Percentiles rank a stretch among this genome's conserved stretches.
Evolutionary conservation across 2,797 vertebrate genomes (phyloP).

Genomic region (Gymnodraco acuticeps): DNA sequence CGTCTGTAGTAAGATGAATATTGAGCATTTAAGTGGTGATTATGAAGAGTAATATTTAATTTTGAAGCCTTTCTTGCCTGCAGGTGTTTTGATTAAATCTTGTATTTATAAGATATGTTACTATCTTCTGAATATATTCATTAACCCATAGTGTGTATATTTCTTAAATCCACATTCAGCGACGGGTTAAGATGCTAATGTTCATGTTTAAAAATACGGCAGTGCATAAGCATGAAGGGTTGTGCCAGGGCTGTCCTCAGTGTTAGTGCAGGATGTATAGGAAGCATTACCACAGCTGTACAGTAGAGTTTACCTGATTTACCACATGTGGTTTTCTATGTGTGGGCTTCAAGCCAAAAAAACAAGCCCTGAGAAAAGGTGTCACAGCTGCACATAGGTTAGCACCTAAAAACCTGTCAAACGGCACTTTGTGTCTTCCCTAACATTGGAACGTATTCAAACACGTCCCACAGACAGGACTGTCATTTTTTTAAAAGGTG

Average conservation of each 20-base stretch:
- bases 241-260: constrained; percentile 40
- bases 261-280: constrained; percentile 37
- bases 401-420: neutral
- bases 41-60: constrained; percentile 13
- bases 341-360: neutral
- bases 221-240: constrained; percentile 15
- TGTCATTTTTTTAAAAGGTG: no score
- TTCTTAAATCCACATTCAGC: neutral
- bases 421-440: no score
- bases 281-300: constrained; percentile 11
- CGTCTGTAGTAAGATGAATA: constrained; percentile 17
- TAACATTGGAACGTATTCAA: no score
- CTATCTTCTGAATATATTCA: constrained; percentile 14
- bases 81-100: constrained; percentile 31
- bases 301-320: constrained; percentile 23
- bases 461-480: no score
- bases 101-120: constrained; percentile 24
- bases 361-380: neutral
- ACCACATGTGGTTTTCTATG: constrained; percentile 38
- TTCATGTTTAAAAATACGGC: constrained; percentile 40
- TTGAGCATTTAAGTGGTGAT: constrained; percentile 30
- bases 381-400: neutral
- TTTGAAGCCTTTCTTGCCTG: neutral
- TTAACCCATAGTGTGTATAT: neutral
- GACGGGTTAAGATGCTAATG: constrained; percentile 28